These are phyloP conservation scores for Corythornis cristatus DNA, from an alignment of 2,113 vertebrate species.

Conservation along the genomic window DNA sequence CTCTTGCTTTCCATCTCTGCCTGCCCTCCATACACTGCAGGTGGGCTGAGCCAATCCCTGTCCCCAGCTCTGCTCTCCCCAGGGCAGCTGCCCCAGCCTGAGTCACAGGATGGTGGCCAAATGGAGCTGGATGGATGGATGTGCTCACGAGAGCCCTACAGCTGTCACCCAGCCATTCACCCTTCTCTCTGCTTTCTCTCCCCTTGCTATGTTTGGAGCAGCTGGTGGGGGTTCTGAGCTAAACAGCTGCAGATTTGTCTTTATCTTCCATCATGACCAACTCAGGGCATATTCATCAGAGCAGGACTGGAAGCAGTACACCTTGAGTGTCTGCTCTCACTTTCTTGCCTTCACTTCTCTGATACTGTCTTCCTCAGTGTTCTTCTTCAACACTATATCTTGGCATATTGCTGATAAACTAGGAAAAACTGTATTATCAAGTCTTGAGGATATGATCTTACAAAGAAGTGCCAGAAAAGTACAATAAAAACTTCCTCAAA, in stretches of 20 bases:
- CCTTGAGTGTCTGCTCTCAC: neutral
- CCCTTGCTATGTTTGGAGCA: neutral
- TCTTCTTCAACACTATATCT: neutral
- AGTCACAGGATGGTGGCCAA: rapidly evolving
- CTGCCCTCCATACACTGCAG: rapidly evolving
- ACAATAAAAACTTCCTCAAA: neutral
- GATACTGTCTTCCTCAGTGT: neutral
- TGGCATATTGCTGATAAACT: neutral
- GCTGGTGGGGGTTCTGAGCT: neutral
- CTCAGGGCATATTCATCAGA: neutral
- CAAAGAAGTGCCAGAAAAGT: neutral
- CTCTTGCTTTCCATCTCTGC: neutral
- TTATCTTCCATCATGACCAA: neutral
- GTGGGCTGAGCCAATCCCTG: neutral
- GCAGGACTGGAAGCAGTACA: neutral
- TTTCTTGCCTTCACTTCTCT: neutral
- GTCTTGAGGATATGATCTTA: neutral
- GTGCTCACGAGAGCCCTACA: neutral
- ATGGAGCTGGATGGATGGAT: neutral
- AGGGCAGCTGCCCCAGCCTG: neutral
- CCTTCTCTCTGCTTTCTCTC: neutral
- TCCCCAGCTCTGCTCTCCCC: rapidly evolving
- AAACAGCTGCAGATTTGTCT: neutral
- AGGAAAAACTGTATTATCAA: neutral
- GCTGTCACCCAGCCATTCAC: neutral